Evolutionary conservation across 2,888 invertebrate species (phyloP), one percentile per base, ranked within the genome.

Genomic region (Ophion ventricosus): DNA sequence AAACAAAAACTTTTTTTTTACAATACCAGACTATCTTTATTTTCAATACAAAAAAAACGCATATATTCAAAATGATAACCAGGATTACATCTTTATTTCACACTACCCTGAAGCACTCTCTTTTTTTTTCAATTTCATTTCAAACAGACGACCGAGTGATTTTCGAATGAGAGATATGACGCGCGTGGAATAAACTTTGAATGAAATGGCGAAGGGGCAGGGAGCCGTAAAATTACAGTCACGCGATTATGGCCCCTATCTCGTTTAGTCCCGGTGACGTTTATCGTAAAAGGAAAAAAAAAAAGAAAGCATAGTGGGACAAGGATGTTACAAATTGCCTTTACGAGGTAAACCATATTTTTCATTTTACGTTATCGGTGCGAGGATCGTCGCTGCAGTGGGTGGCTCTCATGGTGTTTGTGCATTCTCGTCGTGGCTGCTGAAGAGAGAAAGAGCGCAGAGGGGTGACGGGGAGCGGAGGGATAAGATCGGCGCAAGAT

Each of bases 401-500:
- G 72, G 78, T 78, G 79, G 74, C 79, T 80, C 80, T 77, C 70
- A 70, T 70, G 77, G 78, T 76, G 76, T 80, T 78, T 74, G 80
- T 80, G 67, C 40, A 77, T 76, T 75, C 77, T 63, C 40, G 59
- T 74, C 43, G 80, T 61, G 66, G 59, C 63, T 79, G 54, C 17
- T 54, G 54, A 63, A 69, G 64, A 57, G 61, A 67, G 76, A 82
- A 67, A 72, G 57, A 69, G 63, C 29, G 69, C 23, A 57, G 56
- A 57, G 14, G 69, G n/a, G 73, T 23, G 64, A 23, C 73, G 59
- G 67, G 11, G 69, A 26, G 70, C 59, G 75, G 70, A 57, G 78
- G 81, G 91, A 91, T 91, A 91, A 85, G 86, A 91, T 91, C 91
- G 85, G 90, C 90, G 91, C 90, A 92, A 92, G 92, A 92, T 93